Conservation (phyloP, 2,113 vertebrate genomes). For the Andinoacara biseriatus region DNA sequence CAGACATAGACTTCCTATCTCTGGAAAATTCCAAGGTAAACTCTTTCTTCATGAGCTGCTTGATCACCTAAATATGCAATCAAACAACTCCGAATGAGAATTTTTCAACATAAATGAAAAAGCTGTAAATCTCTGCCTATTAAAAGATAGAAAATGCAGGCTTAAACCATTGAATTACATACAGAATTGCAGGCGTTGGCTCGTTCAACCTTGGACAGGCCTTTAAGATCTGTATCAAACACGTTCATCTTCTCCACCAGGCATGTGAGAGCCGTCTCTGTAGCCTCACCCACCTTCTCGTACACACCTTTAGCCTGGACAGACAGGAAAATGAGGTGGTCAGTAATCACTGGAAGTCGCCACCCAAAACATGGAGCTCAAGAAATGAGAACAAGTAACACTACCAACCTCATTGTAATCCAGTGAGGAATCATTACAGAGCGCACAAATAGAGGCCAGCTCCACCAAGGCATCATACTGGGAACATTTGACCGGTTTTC, state of each 20-base stretch:
- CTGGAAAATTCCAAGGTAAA: slow-evolving; percentile 93
- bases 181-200: slow-evolving; percentile 91
- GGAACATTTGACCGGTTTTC: slow-evolving; percentile 88
- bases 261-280: slow-evolving; percentile 89
- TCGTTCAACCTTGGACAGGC: slow-evolving; percentile 87
- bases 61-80: slow-evolving; percentile 84
- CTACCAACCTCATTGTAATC: slow-evolving; percentile 94
- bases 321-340: neutral
- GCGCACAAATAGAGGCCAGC: slow-evolving; percentile 95
- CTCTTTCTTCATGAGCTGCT: slow-evolving; percentile 94
- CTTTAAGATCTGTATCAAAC: slow-evolving; percentile 86
- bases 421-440: slow-evolving; percentile 98
- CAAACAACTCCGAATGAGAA: neutral
- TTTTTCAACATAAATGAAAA: neutral
- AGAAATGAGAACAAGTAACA: neutral
- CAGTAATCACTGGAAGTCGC: neutral
- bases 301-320: slow-evolving; percentile 87
- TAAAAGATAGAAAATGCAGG: neutral
- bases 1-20: slow-evolving; percentile 98
- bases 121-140: neutral
- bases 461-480: slow-evolving; percentile 94
- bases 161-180: slow-evolving; percentile 43
- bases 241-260: slow-evolving; percentile 97
- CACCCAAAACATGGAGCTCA: neutral
- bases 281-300: slow-evolving; percentile 94